phyloP scores from a whole-genome alignment of 2,113 vertebrate genomes.

The Oryzias javanicus region DNA sequence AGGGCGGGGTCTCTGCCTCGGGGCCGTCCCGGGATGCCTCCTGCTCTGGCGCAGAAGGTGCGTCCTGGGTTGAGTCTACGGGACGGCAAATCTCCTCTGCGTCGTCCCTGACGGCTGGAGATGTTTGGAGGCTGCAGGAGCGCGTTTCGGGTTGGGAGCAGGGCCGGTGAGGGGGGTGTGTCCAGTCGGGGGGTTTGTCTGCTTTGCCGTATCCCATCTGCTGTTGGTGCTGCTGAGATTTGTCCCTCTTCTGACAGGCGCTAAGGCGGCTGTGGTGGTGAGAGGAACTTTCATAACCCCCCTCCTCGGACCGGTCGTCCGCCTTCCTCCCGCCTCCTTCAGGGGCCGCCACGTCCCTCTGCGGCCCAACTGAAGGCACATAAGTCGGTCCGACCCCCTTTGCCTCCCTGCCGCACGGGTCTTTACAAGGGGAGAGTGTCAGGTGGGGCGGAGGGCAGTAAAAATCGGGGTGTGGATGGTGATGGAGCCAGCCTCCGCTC shows the following conservation, averaged over 20 bases:
- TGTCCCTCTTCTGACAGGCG: constrained; percentile 76
- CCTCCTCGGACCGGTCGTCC: constrained; percentile 54
- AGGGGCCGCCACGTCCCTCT: constrained; percentile 79
- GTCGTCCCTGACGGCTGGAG: constrained; percentile 59
- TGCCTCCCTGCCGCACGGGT: constrained; percentile 80
- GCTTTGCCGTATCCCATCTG: constrained; percentile 81
- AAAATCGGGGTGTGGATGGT: constrained; percentile 81
- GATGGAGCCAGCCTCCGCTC: constrained; percentile 83
- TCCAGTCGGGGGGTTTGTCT: constrained; percentile 85
- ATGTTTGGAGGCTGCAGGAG: constrained; percentile 82
- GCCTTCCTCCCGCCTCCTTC: constrained; percentile 71
- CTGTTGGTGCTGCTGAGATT: constrained; percentile 65
- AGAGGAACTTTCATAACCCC: constrained; percentile 51
- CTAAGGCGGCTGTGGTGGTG: constrained; percentile 54
- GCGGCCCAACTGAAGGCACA: constrained; percentile 88
- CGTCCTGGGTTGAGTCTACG: constrained; percentile 73
- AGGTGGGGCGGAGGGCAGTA: constrained; percentile 83
- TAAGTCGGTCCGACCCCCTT: constrained; percentile 86
- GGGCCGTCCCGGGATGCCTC: constrained; percentile 71
- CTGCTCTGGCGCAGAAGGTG: constrained; percentile 57
- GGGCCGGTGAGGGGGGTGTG: constrained; percentile 50
- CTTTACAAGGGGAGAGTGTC: constrained; percentile 78
- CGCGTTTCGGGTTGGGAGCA: constrained; percentile 63
- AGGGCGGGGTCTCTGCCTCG: constrained; percentile 77
- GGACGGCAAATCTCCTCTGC: constrained; percentile 81